These are phyloP conservation scores for Pseudomugil gertrudae DNA, from an alignment of 2,797 vertebrate species.

Conservation along the genomic window DNA sequence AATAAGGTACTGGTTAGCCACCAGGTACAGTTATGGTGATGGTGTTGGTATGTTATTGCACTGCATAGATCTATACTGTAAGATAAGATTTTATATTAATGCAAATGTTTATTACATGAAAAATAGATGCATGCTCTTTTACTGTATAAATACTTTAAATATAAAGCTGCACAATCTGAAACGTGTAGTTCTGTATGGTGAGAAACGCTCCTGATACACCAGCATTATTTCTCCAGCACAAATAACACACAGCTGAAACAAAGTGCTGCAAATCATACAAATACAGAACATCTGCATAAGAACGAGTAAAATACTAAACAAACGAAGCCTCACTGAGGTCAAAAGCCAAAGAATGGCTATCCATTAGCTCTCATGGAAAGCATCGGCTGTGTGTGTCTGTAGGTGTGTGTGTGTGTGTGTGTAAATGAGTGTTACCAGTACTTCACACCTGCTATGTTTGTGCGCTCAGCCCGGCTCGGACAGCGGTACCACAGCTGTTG, in stretches of 20 bases:
- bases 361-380: background rate
- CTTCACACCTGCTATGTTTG: conserved; percentile 5
- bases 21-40: no score
- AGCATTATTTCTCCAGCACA: no score
- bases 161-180: no score
- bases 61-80: background rate
- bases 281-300: no score
- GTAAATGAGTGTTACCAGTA: background rate
- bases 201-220: no score
- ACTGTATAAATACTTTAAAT: no score
- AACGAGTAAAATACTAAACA: background rate
- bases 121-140: no score
- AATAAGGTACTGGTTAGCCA: no score
- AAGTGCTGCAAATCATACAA: no score
- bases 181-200: no score
- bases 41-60: background rate
- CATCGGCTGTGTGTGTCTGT: background rate
- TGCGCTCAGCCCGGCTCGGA: conserved; percentile 91
- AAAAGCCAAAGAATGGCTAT: background rate
- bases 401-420: background rate
- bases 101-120: background rate
- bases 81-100: background rate
- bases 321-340: background rate
- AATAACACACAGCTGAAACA: no score
- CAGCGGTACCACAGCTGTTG: conserved; percentile 96